Conservation (phyloP, 2,113 vertebrate genomes). For the Phodopus roborovskii region DNA sequence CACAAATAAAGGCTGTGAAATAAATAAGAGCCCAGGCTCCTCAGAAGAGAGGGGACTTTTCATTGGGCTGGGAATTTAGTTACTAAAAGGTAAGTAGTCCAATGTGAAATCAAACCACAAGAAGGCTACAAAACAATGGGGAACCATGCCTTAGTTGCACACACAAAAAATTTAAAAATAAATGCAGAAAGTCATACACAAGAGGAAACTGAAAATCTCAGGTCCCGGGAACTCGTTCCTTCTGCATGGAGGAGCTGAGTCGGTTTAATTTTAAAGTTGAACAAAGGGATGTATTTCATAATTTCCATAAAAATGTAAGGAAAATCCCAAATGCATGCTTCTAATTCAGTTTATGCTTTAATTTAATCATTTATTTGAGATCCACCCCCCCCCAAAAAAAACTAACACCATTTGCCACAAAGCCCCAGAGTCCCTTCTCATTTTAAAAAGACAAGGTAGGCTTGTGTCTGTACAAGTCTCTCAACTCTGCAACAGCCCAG, state of each 20-base stretch:
- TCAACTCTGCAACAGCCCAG: background rate
- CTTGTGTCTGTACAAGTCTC: slow-evolving; percentile 25
- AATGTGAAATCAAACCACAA: slow-evolving; percentile 43
- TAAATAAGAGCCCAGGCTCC: slow-evolving; percentile 50
- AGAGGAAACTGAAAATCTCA: slow-evolving; percentile 56
- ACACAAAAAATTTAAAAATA: background rate
- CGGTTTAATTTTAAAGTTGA: slow-evolving; percentile 66
- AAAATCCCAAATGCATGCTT: slow-evolving; percentile 47
- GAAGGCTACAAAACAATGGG: background rate
- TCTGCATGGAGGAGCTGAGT: slow-evolving; percentile 26
- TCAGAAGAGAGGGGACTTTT: slow-evolving; percentile 57
- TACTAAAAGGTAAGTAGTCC: slow-evolving; percentile 65
- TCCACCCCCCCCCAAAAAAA: slow-evolving; percentile 39
- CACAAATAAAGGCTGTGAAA: slow-evolving; percentile 75
- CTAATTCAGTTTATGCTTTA: slow-evolving; percentile 71
- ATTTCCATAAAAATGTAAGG: slow-evolving; percentile 71
- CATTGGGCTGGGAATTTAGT: slow-evolving; percentile 32
- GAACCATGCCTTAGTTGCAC: slow-evolving; percentile 17
- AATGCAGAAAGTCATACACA: slow-evolving; percentile 55
- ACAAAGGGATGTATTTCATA: slow-evolving; percentile 61
- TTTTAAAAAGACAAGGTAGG: slow-evolving; percentile 70
- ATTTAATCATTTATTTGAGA: slow-evolving; percentile 74
- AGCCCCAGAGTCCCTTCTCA: slow-evolving; percentile 58
- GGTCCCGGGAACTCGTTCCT: slow-evolving; percentile 27
- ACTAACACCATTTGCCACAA: slow-evolving; percentile 56